Evolutionary conservation across 2,888 invertebrate species (phyloP), one percentile per base, ranked within the genome.

Genomic region (Sicus ferrugineus): DNA sequence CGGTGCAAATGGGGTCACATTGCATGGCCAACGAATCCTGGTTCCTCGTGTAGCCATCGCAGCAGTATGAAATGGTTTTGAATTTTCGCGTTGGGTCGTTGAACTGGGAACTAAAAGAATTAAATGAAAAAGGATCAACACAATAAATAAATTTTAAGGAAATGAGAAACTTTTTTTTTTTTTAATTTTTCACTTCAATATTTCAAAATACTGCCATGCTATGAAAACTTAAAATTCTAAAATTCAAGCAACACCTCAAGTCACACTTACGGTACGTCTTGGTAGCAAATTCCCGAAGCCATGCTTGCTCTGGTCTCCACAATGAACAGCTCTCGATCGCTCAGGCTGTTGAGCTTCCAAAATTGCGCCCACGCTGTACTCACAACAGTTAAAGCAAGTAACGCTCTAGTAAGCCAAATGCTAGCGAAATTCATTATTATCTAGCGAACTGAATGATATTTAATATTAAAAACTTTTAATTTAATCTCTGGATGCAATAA

Each of bases 11-110:
- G 1, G 87, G 87, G 59, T 78, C 79, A 74, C 87, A 88, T 69
- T 78, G 86, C 3, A 86, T 87, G 75, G 75, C 85, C 79, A 88
- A 87, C 5, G 73, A 74, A 28, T 26, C 34, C 6, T 87, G 85
- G 77, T 89, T 89, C 14, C 88, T 87, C 67, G 86, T 83, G 83
- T 90, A 93, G 31, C 93, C 93, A 0, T 87, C 86, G 78, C 93
- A 93, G 80, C 93, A 93, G 38, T 89, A 87, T 62, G 90, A 87
- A 74, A 91, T 88, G 67, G 88, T 88, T 74, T 90, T 91, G 72
- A 89, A 86, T 23, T 78, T 76, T 5, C 79, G 38, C 9, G 77
- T 75, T 0, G 82, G 80, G 73, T 82, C 74, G 34, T 48, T 68
- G 1, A 77, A 78, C 23, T 77, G 63, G 30, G 72, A 76, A 5